A percentile compares a stretch with the other conserved stretches of the same genome.
Evolutionary conservation across 1,140 invertebrate genomes (phyloP).

Genomic region (Bicyclus anynana): DNA sequence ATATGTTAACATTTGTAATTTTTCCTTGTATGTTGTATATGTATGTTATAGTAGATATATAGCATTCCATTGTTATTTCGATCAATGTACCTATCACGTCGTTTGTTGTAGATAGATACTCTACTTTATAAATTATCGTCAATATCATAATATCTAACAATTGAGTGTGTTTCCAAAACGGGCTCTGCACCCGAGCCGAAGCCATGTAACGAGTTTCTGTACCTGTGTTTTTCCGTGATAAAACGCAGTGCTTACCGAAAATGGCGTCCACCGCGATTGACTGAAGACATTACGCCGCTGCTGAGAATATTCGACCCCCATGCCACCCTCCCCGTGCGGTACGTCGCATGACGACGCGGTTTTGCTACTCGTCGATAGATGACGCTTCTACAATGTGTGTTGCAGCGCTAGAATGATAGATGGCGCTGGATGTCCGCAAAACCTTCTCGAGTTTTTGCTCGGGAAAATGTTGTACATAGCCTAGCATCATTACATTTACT

Average conservation of each 20-base stretch:
- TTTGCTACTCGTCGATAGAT: constrained; percentile 48
- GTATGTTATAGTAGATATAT: constrained; percentile 21
- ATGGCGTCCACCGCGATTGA: constrained; percentile 84
- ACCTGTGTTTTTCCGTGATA: constrained; percentile 48
- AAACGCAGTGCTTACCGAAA: constrained; percentile 80
- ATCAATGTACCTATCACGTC: constrained; percentile 27
- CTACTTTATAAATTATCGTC: neutral
- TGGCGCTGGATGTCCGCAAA: constrained; percentile 31
- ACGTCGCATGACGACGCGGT: constrained; percentile 63
- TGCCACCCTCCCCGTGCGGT: constrained; percentile 70
- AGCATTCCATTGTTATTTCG: constrained; percentile 21
- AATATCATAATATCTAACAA: constrained; percentile 11
- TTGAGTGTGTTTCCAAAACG: constrained; percentile 6
- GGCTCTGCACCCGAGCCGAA: constrained; percentile 1
- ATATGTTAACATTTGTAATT: constrained; percentile 24
- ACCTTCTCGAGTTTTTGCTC: neutral
- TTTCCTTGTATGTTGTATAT: constrained; percentile 22
- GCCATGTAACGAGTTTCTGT: too few species aligned
- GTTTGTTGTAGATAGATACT: constrained; percentile 44
- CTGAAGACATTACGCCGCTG: constrained; percentile 85
- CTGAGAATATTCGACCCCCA: constrained; percentile 85
- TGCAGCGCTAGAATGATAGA: constrained; percentile 43
- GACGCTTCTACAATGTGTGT: constrained; percentile 63
- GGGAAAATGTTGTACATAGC: constrained; percentile 17
- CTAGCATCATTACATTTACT: constrained; percentile 1